Evolutionary conservation across 1,140 invertebrate genomes (phyloP).

Genomic region (Bombus affinis): DNA sequence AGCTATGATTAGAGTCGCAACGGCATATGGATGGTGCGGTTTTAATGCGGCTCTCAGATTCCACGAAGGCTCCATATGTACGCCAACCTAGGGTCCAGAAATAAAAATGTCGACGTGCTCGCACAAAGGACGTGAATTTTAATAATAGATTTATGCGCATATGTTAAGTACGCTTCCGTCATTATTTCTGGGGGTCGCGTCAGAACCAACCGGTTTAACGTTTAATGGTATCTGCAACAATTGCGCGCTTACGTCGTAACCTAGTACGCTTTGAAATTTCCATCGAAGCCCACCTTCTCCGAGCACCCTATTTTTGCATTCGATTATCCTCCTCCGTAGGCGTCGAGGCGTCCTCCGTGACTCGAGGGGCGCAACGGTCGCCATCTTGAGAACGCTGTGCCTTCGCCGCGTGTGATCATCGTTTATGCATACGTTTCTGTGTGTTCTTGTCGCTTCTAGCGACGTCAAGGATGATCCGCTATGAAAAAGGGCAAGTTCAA

Average conservation of each 20-base stretch:
- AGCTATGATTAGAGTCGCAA: constrained; percentile 69
- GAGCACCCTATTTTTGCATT: constrained; percentile 42
- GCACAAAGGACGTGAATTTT: constrained; percentile 78
- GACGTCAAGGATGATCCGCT: not conserved
- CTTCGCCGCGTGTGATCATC: constrained; percentile 15
- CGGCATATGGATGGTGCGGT: constrained; percentile 75
- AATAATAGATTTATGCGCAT: constrained; percentile 83
- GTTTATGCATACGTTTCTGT: constrained; percentile 30
- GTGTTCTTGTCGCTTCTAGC: not conserved
- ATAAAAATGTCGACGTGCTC: constrained; percentile 76
- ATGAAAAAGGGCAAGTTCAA: too few species aligned
- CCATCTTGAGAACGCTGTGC: constrained; percentile 51
- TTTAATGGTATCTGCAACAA: constrained; percentile 55
- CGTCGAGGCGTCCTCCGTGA: constrained; percentile 22
- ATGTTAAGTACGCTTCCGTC: constrained; percentile 72
- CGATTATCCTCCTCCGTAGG: constrained; percentile 42
- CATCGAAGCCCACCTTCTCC: not conserved
- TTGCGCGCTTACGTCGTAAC: constrained; percentile 12
- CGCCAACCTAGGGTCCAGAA: constrained; percentile 65
- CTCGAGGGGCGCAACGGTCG: constrained; percentile 19
- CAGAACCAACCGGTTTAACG: constrained; percentile 40
- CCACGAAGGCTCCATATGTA: constrained; percentile 77
- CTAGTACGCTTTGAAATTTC: constrained; percentile 24
- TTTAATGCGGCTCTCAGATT: constrained; percentile 72
- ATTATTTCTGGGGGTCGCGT: constrained; percentile 61